Conservation (phyloP, 1,140 invertebrate species). For the Lordiphosa collinella region DNA sequence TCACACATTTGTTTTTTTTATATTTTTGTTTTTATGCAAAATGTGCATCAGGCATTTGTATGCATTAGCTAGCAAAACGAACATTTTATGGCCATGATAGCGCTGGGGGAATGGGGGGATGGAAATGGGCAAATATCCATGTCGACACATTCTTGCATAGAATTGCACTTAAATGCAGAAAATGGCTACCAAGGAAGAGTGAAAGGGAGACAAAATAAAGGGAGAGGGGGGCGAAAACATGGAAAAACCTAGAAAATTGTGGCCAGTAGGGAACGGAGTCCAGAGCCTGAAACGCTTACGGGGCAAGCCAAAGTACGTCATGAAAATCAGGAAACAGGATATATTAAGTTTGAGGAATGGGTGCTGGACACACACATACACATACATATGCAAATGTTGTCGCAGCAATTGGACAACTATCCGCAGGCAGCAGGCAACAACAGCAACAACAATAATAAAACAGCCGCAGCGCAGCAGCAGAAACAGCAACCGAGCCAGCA, state of each 20-base stretch:
- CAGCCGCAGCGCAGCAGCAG: conserved; percentile 32
- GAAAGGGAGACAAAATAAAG: conserved; percentile 2
- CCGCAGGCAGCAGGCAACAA: conserved; percentile 22
- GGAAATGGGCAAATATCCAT: conserved; percentile 73
- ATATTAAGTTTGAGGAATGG: conserved; percentile 77
- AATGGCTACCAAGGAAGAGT: conserved; percentile 43
- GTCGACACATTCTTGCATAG: conserved; percentile 73
- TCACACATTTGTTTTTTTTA: conserved; percentile 17
- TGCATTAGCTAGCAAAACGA: conserved; percentile 75
- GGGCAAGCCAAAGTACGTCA: conserved; percentile 65
- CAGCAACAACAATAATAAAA: conserved; percentile 52
- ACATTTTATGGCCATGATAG: conserved; percentile 58
- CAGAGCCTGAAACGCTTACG: conserved; percentile 34
- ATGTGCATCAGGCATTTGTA: conserved; percentile 74
- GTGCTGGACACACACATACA: conserved; percentile 40
- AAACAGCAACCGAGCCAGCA: conserved; percentile 13
- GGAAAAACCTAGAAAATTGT: conserved; percentile 56
- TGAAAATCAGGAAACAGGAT: conserved; percentile 78
- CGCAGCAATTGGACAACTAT: conserved; percentile 62
- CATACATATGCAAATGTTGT: conserved; percentile 52
- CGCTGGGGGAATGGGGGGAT: conserved; percentile 8
- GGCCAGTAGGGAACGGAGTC: conserved; percentile 25
- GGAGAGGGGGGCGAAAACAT: conserved; percentile 2
- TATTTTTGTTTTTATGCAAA: conserved; percentile 60
- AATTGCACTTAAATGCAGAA: conserved; percentile 77